Evolutionary conservation across 2,888 invertebrate genomes (phyloP), one percentile per base, ranked within the genome.

Genomic region (Amphiduros pacificus): DNA sequence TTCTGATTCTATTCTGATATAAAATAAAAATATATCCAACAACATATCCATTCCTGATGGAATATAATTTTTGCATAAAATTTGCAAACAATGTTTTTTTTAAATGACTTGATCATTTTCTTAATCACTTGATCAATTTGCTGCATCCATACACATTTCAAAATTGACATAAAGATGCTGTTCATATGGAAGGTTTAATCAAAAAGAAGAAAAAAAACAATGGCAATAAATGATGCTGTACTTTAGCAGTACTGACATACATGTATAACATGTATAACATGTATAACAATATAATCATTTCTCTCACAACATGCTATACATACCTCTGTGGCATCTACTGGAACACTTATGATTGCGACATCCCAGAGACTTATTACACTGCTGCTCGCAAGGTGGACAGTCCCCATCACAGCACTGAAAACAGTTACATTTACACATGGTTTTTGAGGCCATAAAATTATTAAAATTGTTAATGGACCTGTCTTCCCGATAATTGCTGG

Each of bases 341-440:
- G 86, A 83, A 75, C 93, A 94, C 80, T 92, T 93, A 81, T 96
- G 96, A 63, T 91, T 90, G 17, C 91, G 89, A 81, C 96, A 96
- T 29, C 89, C 89, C 9, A 96, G 83, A 0, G 88, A 88, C 73
- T 90, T 90, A 40, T 91, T 91, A 81, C 96, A 97, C 31, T 68
- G 69, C 65, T 77, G 77, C 58, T 82, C 82, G 74, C 83, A 84
- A 0, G 76, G 71, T 3, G 80, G 76, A 76, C 94, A 94, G 74
- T 88, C 88, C 1, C 91, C 91, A 80, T 90, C 89, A 80, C 94
- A 94, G 77, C 94, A 94, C 89, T 89, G 76, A 2, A 44, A 55
- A n/a, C 17, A 17, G 9, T n/a, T n/a, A n/a, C n/a, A n/a, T 9
- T 36, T 36, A 36, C 11, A 36, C 36, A 36, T 17, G 17, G 17